Conservation (phyloP, 1,140 invertebrate species). For the Hypsibius dujardini region DNA sequence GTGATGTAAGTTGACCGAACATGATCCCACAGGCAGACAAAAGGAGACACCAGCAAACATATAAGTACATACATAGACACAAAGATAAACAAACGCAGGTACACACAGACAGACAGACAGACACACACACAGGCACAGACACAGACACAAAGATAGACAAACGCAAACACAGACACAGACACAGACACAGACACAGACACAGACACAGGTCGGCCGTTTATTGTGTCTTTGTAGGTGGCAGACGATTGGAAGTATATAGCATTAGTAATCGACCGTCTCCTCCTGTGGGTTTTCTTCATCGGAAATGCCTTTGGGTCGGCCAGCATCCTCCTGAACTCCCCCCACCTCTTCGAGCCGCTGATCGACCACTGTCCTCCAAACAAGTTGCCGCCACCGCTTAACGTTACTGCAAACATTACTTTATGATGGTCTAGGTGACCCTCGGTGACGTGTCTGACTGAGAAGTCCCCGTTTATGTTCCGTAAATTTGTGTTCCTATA, state of each 20-base stretch:
- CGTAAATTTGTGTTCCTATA: not conserved
- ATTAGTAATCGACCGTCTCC: conserved; percentile 93
- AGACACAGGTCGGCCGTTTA: no score
- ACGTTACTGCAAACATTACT: not conserved
- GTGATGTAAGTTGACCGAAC: conserved; percentile 5
- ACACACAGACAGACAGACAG: no score
- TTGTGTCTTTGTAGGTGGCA: conserved; percentile 47
- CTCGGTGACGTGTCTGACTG: not conserved
- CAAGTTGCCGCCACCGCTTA: not conserved
- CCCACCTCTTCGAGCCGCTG: conserved; percentile 76
- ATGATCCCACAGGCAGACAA: not conserved
- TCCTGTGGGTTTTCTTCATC: conserved; percentile 89
- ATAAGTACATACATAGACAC: no score
- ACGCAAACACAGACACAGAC: no score
- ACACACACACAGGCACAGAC: no score
- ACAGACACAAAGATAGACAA: no score
- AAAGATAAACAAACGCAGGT: no score
- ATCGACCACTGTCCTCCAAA: conserved; percentile 6
- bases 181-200: no score
- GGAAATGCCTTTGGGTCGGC: conserved; percentile 80
- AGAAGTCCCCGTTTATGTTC: not conserved
- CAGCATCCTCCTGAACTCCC: conserved; percentile 93
- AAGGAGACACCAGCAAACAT: not conserved
- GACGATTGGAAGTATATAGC: conserved; percentile 99
- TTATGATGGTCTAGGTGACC: not conserved